Conservation (phyloP, 2,113 vertebrate species). For the Crotalus horridus region DNA sequence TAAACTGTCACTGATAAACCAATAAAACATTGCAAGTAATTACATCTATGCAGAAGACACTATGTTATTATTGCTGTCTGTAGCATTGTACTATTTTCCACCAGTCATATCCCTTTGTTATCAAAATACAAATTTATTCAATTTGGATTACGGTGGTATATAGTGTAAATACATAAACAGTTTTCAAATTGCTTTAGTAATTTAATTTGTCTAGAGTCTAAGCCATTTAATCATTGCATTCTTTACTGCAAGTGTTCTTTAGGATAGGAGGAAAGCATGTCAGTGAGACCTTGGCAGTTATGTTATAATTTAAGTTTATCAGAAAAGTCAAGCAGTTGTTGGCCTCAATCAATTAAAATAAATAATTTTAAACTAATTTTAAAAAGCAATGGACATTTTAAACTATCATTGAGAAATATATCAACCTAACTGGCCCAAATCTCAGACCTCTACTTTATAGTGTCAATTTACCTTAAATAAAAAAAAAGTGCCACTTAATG, state of each 20-base stretch:
- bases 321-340: slow-evolving; percentile 68
- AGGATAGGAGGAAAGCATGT: slow-evolving; percentile 64
- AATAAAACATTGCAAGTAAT: slow-evolving; percentile 31
- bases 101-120: slow-evolving; percentile 57
- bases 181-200: slow-evolving; percentile 85
- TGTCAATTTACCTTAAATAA: slow-evolving; percentile 83
- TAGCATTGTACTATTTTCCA: slow-evolving; percentile 47
- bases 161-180: slow-evolving; percentile 92
- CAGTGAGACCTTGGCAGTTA: slow-evolving; percentile 62
- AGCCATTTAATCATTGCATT: slow-evolving; percentile 82
- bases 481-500: slow-evolving; percentile 92
- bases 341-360: slow-evolving; percentile 49
- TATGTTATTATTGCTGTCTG: slow-evolving; percentile 53
- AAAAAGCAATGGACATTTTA: slow-evolving; percentile 68
- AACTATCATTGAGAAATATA: slow-evolving; percentile 58
- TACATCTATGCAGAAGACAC: slow-evolving; percentile 39
- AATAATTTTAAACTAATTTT: slow-evolving; percentile 47
- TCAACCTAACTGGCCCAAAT: slow-evolving; percentile 73
- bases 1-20: slow-evolving; percentile 12
- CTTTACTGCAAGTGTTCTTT: slow-evolving; percentile 75
- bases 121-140: slow-evolving; percentile 71
- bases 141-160: slow-evolving; percentile 73
- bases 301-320: slow-evolving; percentile 56
- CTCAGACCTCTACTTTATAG: slow-evolving; percentile 69
- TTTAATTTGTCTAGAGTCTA: slow-evolving; percentile 79